phyloP scores from a whole-genome alignment of 2,113 vertebrate genomes.

The Garra rufa region DNA sequence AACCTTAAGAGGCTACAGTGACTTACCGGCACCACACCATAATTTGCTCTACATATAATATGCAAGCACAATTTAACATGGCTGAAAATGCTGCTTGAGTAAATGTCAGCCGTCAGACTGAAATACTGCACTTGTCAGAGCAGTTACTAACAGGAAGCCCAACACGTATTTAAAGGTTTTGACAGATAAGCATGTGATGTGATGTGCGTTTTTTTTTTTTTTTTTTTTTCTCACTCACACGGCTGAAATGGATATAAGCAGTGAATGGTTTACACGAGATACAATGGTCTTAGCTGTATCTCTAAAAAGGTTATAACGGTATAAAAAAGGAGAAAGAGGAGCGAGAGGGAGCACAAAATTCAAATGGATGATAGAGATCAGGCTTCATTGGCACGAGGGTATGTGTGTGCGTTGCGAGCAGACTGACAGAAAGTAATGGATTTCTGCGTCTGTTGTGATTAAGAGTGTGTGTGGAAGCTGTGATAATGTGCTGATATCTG shows the following conservation, averaged over 20 bases:
- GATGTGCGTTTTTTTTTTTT: constrained; percentile 53
- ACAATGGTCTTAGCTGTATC: constrained; percentile 34
- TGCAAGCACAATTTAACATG: constrained; percentile 25
- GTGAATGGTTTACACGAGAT: constrained; percentile 55
- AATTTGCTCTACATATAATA: constrained; percentile 4
- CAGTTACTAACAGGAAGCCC: constrained; percentile 53
- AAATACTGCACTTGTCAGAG: constrained; percentile 54
- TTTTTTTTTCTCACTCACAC: constrained; percentile 54
- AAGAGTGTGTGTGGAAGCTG: constrained; percentile 77
- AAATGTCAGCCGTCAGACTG: constrained; percentile 44
- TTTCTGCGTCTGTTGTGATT: constrained; percentile 81
- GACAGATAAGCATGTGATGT: constrained; percentile 56
- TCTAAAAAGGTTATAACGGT: constrained; percentile 37
- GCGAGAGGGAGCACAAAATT: constrained; percentile 72
- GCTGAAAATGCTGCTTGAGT: constrained; percentile 30
- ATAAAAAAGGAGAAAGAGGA: constrained; percentile 31
- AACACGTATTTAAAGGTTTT: constrained; percentile 56
- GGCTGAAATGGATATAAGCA: constrained; percentile 58
- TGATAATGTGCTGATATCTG: constrained; percentile 86
- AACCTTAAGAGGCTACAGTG: background rate
- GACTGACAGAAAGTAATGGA: constrained; percentile 85
- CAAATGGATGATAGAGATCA: constrained; percentile 76
- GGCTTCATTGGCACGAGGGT: constrained; percentile 75
- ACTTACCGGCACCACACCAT: background rate
- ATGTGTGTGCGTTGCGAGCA: constrained; percentile 54